Conservation (phyloP, 2,888 invertebrate species). For the Tiphia femorata region DNA sequence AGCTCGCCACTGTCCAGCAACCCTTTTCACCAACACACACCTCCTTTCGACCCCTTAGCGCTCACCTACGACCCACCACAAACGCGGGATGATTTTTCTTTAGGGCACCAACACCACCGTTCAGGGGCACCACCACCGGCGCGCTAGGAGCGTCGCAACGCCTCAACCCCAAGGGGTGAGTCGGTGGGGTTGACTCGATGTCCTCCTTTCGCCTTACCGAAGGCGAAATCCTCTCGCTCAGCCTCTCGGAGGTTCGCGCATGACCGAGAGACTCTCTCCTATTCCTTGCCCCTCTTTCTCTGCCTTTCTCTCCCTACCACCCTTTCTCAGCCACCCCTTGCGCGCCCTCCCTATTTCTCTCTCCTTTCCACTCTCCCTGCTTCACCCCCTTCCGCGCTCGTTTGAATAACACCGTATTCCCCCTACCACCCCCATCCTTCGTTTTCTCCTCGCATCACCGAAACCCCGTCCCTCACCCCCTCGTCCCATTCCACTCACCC, state of each 20-base stretch:
- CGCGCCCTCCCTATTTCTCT: constrained; percentile 38
- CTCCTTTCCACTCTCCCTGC: constrained; percentile 4
- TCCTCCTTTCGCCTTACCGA: constrained; percentile 34
- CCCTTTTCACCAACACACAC: constrained; percentile 59
- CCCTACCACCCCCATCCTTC: neutral
- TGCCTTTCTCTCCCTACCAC: neutral
- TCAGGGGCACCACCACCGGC: constrained; percentile 50
- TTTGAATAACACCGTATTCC: constrained; percentile 13
- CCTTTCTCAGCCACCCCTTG: neutral
- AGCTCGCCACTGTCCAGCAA: constrained; percentile 69
- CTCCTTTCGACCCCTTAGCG: constrained; percentile 58
- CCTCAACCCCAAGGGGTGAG: constrained; percentile 36
- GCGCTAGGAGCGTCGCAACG: constrained; percentile 38
- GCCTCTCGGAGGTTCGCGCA: constrained; percentile 58
- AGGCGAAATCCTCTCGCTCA: constrained; percentile 35
- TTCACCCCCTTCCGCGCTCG: constrained; percentile 33
- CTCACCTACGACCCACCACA: constrained; percentile 50
- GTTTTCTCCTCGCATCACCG: constrained; percentile 5
- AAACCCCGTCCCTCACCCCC: neutral
- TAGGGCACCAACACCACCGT: constrained; percentile 56
- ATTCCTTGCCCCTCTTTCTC: neutral
- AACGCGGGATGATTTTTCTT: constrained; percentile 62
- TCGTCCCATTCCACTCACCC: neutral
- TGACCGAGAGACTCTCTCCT: constrained; percentile 42
- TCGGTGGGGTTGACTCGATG: constrained; percentile 41